A percentile compares a stretch with the other conserved stretches of the same genome.
Evolutionary conservation across 2,888 invertebrate species (phyloP).

Genomic region (Machimus rusticus): DNA sequence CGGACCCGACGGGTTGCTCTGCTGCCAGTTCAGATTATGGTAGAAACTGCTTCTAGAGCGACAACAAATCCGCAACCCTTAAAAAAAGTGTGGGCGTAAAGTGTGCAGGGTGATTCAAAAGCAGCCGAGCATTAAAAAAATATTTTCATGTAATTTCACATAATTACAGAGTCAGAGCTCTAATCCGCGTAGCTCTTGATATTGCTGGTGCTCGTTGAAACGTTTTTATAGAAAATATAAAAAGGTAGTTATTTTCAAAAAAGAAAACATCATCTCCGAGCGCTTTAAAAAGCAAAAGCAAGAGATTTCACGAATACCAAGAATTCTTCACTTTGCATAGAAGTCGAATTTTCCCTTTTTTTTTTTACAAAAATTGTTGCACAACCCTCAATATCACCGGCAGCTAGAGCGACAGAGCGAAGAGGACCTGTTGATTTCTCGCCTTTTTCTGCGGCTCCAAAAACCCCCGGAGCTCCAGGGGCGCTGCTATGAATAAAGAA

Average conservation of each 20-base stretch:
- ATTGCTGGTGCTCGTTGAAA: neutral
- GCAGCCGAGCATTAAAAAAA: neutral
- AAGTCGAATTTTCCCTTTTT: neutral
- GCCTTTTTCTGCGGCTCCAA: neutral
- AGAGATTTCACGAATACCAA: neutral
- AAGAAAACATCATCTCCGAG: neutral
- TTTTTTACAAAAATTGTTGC: neutral
- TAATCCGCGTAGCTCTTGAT: neutral
- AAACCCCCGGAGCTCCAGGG: neutral
- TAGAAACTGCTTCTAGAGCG: neutral
- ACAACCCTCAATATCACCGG: neutral
- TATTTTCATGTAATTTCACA: neutral
- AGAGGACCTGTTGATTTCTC: neutral
- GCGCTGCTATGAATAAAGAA: neutral
- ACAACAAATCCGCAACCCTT: neutral
- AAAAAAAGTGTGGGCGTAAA: neutral
- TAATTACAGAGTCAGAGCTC: neutral
- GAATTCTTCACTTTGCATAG: neutral
- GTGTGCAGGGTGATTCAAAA: neutral
- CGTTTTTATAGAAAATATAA: neutral
- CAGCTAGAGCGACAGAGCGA: neutral
- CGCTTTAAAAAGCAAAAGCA: neutral
- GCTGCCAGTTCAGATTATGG: neutral
- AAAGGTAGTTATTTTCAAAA: neutral
- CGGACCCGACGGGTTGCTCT: neutral